Evolutionary conservation across 2,888 invertebrate species (phyloP).

Genomic region (Oscheius sp.): DNA sequence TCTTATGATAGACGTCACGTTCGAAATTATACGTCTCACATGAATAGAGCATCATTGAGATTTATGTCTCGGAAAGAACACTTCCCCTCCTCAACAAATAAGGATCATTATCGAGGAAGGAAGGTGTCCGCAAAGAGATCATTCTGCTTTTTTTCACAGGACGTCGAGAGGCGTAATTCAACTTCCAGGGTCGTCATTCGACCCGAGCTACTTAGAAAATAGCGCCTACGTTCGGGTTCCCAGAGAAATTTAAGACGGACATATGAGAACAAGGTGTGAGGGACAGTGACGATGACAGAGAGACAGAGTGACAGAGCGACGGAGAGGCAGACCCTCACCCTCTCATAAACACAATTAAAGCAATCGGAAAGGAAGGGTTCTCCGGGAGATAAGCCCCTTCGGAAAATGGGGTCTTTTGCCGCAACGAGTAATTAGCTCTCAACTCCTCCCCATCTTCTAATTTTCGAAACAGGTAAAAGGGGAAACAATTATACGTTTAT

Average conservation of each 20-base stretch:
- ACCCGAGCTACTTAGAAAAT: conserved; percentile 11
- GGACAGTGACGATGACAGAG: neutral
- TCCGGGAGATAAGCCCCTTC: conserved; percentile 9
- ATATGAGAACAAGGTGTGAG: neutral
- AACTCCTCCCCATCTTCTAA: neutral
- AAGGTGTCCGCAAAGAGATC: too few species aligned
- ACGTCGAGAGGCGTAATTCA: conserved; percentile 12
- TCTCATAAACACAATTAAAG: conserved; percentile 13
- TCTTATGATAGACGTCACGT: too few species aligned
- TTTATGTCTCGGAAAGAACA: too few species aligned
- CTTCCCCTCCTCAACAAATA: too few species aligned
- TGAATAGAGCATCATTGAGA: too few species aligned
- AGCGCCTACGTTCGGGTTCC: neutral
- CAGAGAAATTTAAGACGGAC: conserved; percentile 1
- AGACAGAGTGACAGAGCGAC: neutral
- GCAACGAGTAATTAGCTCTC: conserved; percentile 14
- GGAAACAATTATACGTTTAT: neutral
- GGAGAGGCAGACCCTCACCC: neutral
- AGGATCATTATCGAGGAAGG: too few species aligned
- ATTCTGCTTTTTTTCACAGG: neutral
- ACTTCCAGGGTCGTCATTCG: conserved; percentile 10
- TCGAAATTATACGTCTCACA: too few species aligned
- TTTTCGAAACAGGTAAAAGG: too few species aligned
- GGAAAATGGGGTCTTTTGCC: conserved; percentile 20
- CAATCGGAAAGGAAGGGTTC: conserved; percentile 4